These are phyloP conservation scores for Mamestra configurata DNA, from an alignment of 1,140 invertebrate genomes.

Conservation along the genomic window DNA sequence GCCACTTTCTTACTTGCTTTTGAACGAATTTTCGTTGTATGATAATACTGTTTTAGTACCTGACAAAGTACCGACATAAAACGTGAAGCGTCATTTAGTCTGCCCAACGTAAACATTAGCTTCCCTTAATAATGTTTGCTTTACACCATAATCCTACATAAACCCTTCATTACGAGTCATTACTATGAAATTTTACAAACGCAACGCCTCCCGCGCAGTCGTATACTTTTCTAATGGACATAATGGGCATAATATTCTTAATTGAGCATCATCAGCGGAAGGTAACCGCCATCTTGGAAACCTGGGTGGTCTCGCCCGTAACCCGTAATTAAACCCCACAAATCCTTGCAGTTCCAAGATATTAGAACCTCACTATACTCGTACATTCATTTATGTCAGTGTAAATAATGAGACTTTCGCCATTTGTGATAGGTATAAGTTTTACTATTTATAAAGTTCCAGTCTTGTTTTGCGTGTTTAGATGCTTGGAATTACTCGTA, in stretches of 20 bases:
- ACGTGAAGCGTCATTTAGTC: background rate
- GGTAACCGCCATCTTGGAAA: slow-evolving; percentile 32
- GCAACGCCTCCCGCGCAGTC: background rate
- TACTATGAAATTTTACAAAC: slow-evolving; percentile 43
- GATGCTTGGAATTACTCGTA: no score
- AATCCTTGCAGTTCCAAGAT: slow-evolving; percentile 52
- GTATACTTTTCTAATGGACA: slow-evolving; percentile 50
- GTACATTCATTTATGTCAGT: slow-evolving; percentile 26
- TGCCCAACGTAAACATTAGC: slow-evolving; percentile 9
- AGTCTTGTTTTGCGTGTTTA: background rate
- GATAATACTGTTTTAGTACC: background rate
- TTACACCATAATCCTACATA: slow-evolving; percentile 25
- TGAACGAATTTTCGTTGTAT: background rate
- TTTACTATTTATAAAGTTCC: slow-evolving; percentile 22
- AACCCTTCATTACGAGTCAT: slow-evolving; percentile 39
- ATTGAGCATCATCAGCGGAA: slow-evolving; percentile 53
- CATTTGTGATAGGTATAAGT: background rate
- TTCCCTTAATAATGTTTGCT: slow-evolving; percentile 34
- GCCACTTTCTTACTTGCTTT: background rate
- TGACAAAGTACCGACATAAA: background rate
- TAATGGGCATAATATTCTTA: slow-evolving; percentile 56
- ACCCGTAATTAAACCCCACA: slow-evolving; percentile 57
- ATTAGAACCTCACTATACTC: slow-evolving; percentile 22
- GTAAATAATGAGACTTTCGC: slow-evolving; percentile 8
- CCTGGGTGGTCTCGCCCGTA: slow-evolving; percentile 57